phyloP scores from a whole-genome alignment of 2,113 vertebrate genomes.

The Muntiacus muntjak region DNA sequence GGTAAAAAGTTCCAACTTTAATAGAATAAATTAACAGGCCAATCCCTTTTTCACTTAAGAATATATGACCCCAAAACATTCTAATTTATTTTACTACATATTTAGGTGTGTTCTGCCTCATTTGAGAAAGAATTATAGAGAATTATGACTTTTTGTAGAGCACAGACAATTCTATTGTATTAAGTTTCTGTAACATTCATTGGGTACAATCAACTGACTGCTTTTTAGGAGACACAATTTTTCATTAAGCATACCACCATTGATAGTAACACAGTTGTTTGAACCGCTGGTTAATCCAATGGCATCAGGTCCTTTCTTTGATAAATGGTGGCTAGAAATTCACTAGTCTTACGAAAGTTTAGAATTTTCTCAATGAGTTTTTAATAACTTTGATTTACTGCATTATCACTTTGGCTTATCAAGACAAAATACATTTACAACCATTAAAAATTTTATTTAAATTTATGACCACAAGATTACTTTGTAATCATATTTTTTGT shows the following conservation, averaged over 20 bases:
- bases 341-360: background rate
- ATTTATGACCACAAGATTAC: background rate
- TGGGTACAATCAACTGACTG: background rate
- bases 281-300: background rate
- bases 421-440: background rate
- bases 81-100: constrained; percentile 30
- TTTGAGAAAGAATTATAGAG: background rate
- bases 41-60: background rate
- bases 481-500: background rate
- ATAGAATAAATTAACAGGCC: background rate
- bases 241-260: background rate
- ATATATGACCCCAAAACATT: background rate
- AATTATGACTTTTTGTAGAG: background rate
- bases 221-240: background rate
- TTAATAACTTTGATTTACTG: background rate
- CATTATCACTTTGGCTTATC: background rate
- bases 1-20: background rate
- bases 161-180: background rate
- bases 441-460: constrained; percentile 19
- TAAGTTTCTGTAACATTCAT: background rate
- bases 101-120: background rate
- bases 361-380: constrained; percentile 9
- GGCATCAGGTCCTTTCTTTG: background rate
- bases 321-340: background rate
- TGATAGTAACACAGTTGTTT: background rate